Base-by-base conservation (phyloP, 2,113 vertebrate genomes). In the Myanophis thanlyinensis region DNA sequence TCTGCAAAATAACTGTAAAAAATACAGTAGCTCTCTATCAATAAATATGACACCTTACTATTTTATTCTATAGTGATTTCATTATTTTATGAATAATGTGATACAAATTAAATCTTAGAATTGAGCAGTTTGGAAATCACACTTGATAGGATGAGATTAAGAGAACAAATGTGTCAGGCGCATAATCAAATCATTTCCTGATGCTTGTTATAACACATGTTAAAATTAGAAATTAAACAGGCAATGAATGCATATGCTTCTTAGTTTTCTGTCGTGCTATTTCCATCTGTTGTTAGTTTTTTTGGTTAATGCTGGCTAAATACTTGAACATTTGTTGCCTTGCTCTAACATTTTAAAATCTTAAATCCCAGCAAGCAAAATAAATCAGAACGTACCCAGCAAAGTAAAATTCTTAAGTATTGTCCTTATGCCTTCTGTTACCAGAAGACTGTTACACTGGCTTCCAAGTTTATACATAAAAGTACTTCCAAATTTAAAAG, bases 331-430 rank as follows among this genome's bases (percentile, higher is more conserved):
- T 0, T 11, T 84, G 22, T 62, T 18, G 0, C 48, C 23, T 92
- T 92, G 67, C 92, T 87, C 44, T 3, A 62, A 91, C 35, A 62
- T 7, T 80, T 20, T 0, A 53, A 73, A 44, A 94, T 10, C 3
- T 85, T 89, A 91, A 89, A 88, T 44, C 73, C 30, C 12, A 89
- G 73, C 30, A 86, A 93, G 92, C n/a, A 88, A 52, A 88, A 11
- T 49, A 67, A 92, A 93, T 84, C 10, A 11, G 95, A 95, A 27
- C 87, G 91, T 86, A n/a, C 30, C 91, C 52, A 88, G 87, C 62
- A 0, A 0, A 22, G 25, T 2, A 53, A 59, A 62, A 67, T 88
- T 23, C 90, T 25, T 7, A 6, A 52, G 0, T 44, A 62, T 12
- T 85, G 35, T 51, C 52, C 88, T 91, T 90, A 49, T 25, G 0